Percentiles rank a stretch among this genome's conserved stretches.
These are phyloP conservation scores for Phaethon lepturus DNA, from an alignment of 2,113 vertebrate species.

Conservation along the genomic window DNA sequence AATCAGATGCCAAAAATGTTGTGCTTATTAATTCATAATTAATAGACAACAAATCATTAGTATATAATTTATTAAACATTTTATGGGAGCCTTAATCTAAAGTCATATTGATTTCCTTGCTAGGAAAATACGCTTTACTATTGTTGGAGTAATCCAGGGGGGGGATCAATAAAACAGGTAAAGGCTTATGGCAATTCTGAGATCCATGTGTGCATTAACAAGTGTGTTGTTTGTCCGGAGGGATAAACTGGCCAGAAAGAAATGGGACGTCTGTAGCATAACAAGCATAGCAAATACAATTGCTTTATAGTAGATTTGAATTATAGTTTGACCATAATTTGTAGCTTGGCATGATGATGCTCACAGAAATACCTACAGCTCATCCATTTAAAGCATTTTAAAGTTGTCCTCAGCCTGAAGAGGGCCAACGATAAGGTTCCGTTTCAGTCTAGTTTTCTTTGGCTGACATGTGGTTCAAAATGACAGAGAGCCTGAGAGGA, in stretches of 20 bases:
- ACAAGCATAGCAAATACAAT: background rate
- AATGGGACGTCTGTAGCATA: background rate
- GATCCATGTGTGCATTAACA: background rate
- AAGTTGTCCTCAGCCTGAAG: background rate
- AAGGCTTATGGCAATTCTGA: background rate
- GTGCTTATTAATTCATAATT: slow-evolving; percentile 38
- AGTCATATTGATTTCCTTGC: background rate
- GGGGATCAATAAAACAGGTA: background rate
- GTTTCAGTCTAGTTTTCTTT: background rate
- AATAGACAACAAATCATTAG: slow-evolving; percentile 21
- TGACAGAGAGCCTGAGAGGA: background rate
- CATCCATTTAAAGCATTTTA: background rate
- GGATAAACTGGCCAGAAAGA: background rate
- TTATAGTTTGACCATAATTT: background rate
- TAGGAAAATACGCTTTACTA: background rate
- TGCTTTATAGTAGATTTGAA: background rate
- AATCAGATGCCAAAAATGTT: background rate
- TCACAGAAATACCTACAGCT: background rate
- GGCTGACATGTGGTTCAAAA: background rate
- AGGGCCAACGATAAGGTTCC: background rate
- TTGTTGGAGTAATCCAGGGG: background rate
- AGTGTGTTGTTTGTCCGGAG: background rate
- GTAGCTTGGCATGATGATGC: background rate
- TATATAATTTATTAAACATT: background rate
- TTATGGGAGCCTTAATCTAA: background rate